A percentile compares a stretch with the other conserved stretches of the same genome.
phyloP scores from a whole-genome alignment of 2,113 vertebrate species.

The Equus quagga region DNA sequence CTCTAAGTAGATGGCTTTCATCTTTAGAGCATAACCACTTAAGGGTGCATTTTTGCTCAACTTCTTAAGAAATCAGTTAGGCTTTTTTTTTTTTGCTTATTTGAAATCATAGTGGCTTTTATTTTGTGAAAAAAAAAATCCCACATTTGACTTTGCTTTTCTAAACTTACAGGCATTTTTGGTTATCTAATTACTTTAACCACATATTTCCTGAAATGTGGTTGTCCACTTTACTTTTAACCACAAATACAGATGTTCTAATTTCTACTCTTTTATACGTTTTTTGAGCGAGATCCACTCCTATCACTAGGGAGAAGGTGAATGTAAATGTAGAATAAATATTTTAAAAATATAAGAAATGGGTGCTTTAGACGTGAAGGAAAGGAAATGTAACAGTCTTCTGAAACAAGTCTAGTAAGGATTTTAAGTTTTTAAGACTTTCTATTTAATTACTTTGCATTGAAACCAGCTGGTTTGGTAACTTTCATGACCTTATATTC shows the following conservation, averaged over 20 bases:
- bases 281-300: slow-evolving; percentile 28
- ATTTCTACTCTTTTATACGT: slow-evolving; percentile 32
- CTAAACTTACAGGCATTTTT: slow-evolving; percentile 53
- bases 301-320: slow-evolving; percentile 27
- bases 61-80: slow-evolving; percentile 61
- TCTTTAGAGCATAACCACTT: slow-evolving; percentile 5
- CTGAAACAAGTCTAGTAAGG: slow-evolving; percentile 65
- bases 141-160: slow-evolving; percentile 54
- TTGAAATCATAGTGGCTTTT: slow-evolving; percentile 41
- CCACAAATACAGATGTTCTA: slow-evolving; percentile 44
- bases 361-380: slow-evolving; percentile 59
- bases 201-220: slow-evolving; percentile 63
- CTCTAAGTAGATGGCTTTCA: slow-evolving; percentile 36
- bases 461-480: slow-evolving; percentile 84
- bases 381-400: slow-evolving; percentile 72
- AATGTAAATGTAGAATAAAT: slow-evolving; percentile 61
- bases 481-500: slow-evolving; percentile 87
- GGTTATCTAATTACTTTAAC: slow-evolving; percentile 65
- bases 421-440: slow-evolving; percentile 79
- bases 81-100: neutral
- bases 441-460: slow-evolving; percentile 80
- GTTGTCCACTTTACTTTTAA: slow-evolving; percentile 40
- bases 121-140: neutral
- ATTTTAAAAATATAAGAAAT: slow-evolving; percentile 64
- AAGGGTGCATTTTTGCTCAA: slow-evolving; percentile 30